phyloP scores from a whole-genome alignment of 2,113 vertebrate species.

The Meleagris gallopavo region DNA sequence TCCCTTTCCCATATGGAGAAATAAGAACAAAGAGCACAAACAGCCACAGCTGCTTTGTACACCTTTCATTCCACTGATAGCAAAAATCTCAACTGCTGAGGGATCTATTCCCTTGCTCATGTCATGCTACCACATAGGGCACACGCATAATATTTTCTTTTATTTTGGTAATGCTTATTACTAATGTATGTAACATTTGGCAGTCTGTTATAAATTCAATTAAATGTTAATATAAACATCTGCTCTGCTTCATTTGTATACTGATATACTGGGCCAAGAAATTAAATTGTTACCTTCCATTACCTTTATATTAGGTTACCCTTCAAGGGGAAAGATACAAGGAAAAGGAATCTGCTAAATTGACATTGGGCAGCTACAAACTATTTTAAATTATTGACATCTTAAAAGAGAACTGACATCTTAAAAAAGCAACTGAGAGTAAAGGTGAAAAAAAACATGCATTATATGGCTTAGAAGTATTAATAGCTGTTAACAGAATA shows the following conservation, averaged over 20 bases:
- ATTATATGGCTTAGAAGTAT: neutral
- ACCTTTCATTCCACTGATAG: neutral
- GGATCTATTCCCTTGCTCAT: neutral
- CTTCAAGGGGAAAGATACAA: neutral
- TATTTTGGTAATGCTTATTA: conserved; percentile 61
- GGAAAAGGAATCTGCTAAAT: neutral
- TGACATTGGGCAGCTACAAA: neutral
- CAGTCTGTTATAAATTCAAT: conserved; percentile 48
- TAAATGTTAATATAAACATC: conserved; percentile 67
- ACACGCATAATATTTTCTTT: conserved; percentile 18
- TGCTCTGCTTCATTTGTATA: conserved; percentile 26
- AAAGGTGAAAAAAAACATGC: neutral
- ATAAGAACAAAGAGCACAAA: neutral
- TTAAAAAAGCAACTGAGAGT: conserved; percentile 15
- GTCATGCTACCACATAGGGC: neutral
- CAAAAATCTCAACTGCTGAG: neutral
- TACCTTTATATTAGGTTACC: neutral
- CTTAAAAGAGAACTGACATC: neutral
- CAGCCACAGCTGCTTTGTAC: neutral
- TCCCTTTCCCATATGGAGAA: neutral
- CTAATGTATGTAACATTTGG: conserved; percentile 52
- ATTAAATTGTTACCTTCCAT: neutral
- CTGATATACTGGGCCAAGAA: neutral
- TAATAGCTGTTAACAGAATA: neutral
- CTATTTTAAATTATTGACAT: neutral